Evolutionary conservation across 2,888 invertebrate genomes (phyloP), one percentile per base, ranked within the genome.

Genomic region (Oxyteleia sp.): DNA sequence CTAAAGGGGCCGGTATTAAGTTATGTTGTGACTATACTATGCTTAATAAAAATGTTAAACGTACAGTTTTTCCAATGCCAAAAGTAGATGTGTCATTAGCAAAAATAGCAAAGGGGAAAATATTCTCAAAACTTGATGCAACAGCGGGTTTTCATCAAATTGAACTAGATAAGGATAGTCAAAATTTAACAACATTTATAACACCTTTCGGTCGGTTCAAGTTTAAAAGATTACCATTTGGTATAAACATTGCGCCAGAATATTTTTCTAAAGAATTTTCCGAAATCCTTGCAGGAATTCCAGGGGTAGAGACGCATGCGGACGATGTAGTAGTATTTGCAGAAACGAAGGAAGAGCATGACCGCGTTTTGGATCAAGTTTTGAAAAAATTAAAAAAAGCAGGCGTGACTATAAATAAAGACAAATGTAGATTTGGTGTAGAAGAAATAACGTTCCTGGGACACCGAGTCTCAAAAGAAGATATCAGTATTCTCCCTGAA

Each of bases 1-100:
- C 84, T 4, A 90, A 90, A 78, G 45, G 61, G 10, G 53, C 47
- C 1, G 47, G 47, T 2, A 47, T 90, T 16, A 45, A 89, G 16
- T 15, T 90, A n/a, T 90, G 89, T 61, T 74, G 86, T 2, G 90
- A 90, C 64, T 88, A 81, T 38, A 88, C 88, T 4, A 64, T 86
- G 64, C 79, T 90, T 1, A 91, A 90, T 53, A 84, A 83, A 53
- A 85, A 32, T 23, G 80, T 87, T 2, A n/a, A 26, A 15, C 20
- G 87, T 55, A n/a, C 84, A n/a, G 76, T 86, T 41, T 87, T 72
- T 57, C 88, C 88, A 0, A 81, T 89, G 2, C 82, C 83, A 23
- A 87, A 89, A 29, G 84, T 89, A n/a, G 86, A 89, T 45, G 82
- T 71, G 2, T 82, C 85, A 1, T 57, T 87, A 45, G 85, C 85